Evolutionary conservation across 2,113 vertebrate species (phyloP).

Genomic region (Dolichallabes microphthalmus): DNA sequence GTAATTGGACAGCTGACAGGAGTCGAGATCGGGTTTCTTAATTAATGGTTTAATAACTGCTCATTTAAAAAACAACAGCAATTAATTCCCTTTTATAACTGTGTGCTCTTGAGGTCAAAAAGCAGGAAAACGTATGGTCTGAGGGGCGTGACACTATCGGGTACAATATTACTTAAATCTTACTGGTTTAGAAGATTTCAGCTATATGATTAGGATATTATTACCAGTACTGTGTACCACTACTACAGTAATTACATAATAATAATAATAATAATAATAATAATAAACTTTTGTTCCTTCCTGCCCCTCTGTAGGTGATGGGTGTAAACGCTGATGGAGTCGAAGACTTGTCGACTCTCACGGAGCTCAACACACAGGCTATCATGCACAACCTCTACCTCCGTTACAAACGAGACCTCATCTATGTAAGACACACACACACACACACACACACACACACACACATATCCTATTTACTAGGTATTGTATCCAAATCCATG

Average conservation of each 20-base stretch:
- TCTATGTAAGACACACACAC: conserved; percentile 76
- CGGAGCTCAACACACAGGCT: conserved; percentile 85
- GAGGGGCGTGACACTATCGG: neutral
- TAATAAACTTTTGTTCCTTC: neutral
- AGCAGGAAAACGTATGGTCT: too few relatives aligned
- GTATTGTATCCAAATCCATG: neutral
- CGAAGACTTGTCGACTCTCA: conserved; percentile 87
- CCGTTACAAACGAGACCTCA: conserved; percentile 81
- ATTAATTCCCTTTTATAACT: too few relatives aligned
- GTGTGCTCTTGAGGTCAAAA: too few relatives aligned
- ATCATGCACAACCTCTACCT: conserved; percentile 87
- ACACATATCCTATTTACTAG: neutral
- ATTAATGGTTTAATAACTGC: too few relatives aligned
- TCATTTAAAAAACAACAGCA: too few relatives aligned
- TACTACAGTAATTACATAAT: neutral
- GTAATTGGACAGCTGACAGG: too few relatives aligned
- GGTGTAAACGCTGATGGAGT: conserved; percentile 74
- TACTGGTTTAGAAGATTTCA: neutral
- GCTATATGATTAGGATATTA: too few relatives aligned
- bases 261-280: neutral
- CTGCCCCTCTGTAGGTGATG: conserved; percentile 68
- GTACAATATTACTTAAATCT: neutral
- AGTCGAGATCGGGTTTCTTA: too few relatives aligned
- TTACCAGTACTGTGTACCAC: neutral
- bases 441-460: conserved; percentile 40